Conservation (phyloP, 2,888 invertebrate species). For the Drosophila cognata region DNA sequence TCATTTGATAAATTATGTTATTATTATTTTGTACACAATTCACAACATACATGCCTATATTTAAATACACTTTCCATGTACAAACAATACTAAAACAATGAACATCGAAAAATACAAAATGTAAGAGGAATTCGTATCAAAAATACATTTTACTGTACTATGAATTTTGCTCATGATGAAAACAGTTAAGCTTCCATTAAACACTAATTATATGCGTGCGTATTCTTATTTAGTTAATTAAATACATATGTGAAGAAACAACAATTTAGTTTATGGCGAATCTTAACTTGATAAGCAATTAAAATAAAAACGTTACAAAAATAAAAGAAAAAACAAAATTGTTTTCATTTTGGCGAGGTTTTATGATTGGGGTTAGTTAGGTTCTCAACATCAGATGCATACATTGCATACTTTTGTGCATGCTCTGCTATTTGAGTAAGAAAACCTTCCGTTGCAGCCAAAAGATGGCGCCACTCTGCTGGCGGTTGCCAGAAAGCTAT, state of each 20-base stretch:
- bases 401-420: not conserved
- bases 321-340: conserved; percentile 21
- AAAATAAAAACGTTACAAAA: conserved; percentile 69
- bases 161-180: conserved; percentile 53
- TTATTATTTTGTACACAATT: conserved; percentile 22
- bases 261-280: conserved; percentile 67
- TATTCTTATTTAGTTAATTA: conserved; percentile 72
- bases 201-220: conserved; percentile 58
- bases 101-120: conserved; percentile 23
- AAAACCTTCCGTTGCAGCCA: not conserved
- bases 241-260: conserved; percentile 51
- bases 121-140: conserved; percentile 15
- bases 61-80: conserved; percentile 42
- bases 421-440: no score
- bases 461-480: conserved; percentile 13
- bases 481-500: not conserved
- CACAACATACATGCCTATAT: conserved; percentile 24
- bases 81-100: conserved; percentile 27
- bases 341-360: not conserved
- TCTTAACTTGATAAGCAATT: conserved; percentile 66
- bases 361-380: not conserved
- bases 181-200: conserved; percentile 71
- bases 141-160: conserved; percentile 39
- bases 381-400: not conserved
- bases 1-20: conserved; percentile 31